Evolutionary conservation across 2,113 vertebrate genomes (phyloP).

Genomic region (Myotis davidii): DNA sequence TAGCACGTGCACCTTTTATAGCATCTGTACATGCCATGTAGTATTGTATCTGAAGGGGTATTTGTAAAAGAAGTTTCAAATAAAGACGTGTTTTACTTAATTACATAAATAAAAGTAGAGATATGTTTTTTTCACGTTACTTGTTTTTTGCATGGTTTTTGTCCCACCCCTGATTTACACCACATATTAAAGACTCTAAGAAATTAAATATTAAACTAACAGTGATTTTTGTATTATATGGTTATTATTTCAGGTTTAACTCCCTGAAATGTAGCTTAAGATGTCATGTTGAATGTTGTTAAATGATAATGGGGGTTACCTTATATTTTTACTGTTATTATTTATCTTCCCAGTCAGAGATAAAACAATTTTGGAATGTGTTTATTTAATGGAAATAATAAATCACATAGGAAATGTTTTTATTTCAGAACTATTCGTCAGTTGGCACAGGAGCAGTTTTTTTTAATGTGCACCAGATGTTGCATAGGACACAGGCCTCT

Average conservation of each 20-base stretch:
- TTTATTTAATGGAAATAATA: neutral
- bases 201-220: neutral
- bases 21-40: too few relatives aligned
- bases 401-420: constrained; percentile 56
- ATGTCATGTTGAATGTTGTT: neutral
- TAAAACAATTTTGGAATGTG: neutral
- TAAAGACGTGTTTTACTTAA: too few relatives aligned
- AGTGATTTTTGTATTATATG: neutral
- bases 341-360: neutral
- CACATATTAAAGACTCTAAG: neutral
- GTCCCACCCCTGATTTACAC: neutral
- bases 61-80: neutral
- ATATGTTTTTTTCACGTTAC: neutral
- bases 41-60: neutral
- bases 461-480: constrained; percentile 98
- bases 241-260: neutral
- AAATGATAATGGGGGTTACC: neutral
- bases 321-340: neutral
- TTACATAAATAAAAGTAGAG: neutral
- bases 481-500: constrained; percentile 99
- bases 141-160: neutral
- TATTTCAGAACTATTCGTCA: constrained; percentile 96
- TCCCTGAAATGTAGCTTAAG: neutral
- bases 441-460: constrained; percentile 99
- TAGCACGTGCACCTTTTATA: neutral